phyloP scores from a whole-genome alignment of 1,140 invertebrate genomes.

The Leptoteleia sp. region DNA sequence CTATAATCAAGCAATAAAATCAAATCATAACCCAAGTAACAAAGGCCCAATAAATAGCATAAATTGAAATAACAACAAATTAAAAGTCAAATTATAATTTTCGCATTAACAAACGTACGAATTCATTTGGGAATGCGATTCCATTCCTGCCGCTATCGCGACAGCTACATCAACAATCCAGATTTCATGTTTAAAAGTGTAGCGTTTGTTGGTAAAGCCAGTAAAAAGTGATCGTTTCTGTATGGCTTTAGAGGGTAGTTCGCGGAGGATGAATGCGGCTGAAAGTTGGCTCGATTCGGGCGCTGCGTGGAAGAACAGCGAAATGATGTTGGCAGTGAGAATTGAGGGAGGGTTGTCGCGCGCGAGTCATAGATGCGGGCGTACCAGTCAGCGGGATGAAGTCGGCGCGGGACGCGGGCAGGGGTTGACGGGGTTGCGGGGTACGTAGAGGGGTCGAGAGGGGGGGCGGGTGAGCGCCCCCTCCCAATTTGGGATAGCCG shows the following conservation, averaged over 20 bases:
- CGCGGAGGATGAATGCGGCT: conserved; percentile 71
- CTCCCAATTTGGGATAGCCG: conserved; percentile 37
- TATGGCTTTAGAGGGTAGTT: conserved; percentile 79
- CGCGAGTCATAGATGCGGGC: conserved; percentile 52
- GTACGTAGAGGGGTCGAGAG: no score
- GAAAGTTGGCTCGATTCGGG: conserved; percentile 78
- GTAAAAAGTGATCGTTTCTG: conserved; percentile 73
- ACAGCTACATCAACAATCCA: conserved; percentile 28
- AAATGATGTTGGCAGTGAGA: conserved; percentile 49
- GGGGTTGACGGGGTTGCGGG: conserved; percentile 53
- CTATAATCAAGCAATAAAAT: no score
- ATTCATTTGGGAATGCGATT: no score
- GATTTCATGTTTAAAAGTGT: conserved; percentile 19
- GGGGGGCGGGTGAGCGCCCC: no score
- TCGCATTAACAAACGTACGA: no score
- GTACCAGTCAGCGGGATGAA: conserved; percentile 28
- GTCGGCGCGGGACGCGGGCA: no score
- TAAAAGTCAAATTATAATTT: no score
- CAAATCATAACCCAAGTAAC: no score
- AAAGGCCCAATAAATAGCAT: no score
- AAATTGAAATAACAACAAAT: no score
- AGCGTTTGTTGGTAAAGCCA: conserved; percentile 68
- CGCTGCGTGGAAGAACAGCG: conserved; percentile 65
- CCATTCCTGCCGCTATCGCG: no score
- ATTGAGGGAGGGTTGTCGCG: conserved; percentile 50